phyloP scores from a whole-genome alignment of 2,888 invertebrate species.

The Balanococcus diminutus region DNA sequence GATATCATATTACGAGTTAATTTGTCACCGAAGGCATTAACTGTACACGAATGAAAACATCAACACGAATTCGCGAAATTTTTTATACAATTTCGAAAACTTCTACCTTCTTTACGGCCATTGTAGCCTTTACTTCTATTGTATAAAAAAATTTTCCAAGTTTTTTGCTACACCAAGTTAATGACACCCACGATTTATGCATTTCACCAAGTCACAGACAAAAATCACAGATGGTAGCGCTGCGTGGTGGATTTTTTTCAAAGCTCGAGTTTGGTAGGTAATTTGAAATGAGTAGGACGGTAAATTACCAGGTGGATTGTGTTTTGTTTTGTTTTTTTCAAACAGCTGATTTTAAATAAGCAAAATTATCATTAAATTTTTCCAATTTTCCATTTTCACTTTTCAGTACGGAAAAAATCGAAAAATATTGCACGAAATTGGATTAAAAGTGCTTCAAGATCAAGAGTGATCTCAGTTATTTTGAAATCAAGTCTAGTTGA shows the following conservation, averaged over 20 bases:
- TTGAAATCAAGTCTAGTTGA: not conserved
- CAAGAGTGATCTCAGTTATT: no score
- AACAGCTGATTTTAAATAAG: not conserved
- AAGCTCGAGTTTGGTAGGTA: not conserved
- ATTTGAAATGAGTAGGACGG: not conserved
- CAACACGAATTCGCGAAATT: not conserved
- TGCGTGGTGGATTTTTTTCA: not conserved
- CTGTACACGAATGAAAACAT: not conserved
- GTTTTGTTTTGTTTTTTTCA: not conserved
- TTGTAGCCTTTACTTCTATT: constrained; percentile 5
- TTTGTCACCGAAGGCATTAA: not conserved
- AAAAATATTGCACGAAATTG: no score
- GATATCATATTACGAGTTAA: not conserved
- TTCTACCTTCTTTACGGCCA: not conserved
- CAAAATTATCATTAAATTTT: not conserved
- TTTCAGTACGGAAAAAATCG: no score
- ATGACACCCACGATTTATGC: not conserved
- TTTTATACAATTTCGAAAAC: not conserved
- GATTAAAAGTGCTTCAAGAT: no score
- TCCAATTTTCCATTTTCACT: no score
- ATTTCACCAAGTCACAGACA: not conserved
- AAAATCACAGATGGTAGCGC: not conserved
- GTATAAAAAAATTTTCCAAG: not conserved
- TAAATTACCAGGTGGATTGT: not conserved
- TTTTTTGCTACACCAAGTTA: not conserved